These are phyloP conservation scores for Liodrosophila aerea DNA, from an alignment of 2,888 invertebrate genomes.

Conservation along the genomic window DNA sequence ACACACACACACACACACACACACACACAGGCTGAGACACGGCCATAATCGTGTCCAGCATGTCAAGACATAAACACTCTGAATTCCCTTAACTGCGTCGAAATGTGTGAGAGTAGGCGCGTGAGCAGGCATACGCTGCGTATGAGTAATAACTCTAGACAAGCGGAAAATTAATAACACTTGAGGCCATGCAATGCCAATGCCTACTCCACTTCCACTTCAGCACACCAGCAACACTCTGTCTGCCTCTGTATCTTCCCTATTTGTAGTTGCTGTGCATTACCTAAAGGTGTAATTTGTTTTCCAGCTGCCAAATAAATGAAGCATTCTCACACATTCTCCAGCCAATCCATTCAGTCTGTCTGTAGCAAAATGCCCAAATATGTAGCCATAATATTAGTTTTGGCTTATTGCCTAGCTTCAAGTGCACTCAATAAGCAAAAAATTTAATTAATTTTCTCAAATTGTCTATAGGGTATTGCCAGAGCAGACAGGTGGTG, in stretches of 20 bases:
- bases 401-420: slow-evolving; percentile 26
- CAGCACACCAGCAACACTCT: neutral
- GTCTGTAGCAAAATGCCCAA: slow-evolving; percentile 1
- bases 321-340: slow-evolving; percentile 14
- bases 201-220: slow-evolving; percentile 10
- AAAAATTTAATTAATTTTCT: slow-evolving; percentile 58
- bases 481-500: neutral
- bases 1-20: slow-evolving; percentile 48
- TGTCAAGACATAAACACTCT: slow-evolving; percentile 38
- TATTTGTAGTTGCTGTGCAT: slow-evolving; percentile 52
- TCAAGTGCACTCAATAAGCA: slow-evolving; percentile 36
- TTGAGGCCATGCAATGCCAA: slow-evolving; percentile 57
- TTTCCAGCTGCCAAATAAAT: slow-evolving; percentile 28
- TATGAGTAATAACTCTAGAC: slow-evolving; percentile 77
- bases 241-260: slow-evolving; percentile 4
- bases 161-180: slow-evolving; percentile 75
- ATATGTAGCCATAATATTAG: slow-evolving; percentile 39
- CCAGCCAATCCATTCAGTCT: slow-evolving; percentile 4
- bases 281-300: slow-evolving; percentile 64
- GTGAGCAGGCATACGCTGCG: slow-evolving; percentile 32
- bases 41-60: slow-evolving; percentile 58
- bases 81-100: slow-evolving; percentile 32
- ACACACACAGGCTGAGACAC: slow-evolving; percentile 25
- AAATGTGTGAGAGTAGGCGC: slow-evolving; percentile 27
- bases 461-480: slow-evolving; percentile 15